These are phyloP conservation scores for Megaceryle maxima DNA, from an alignment of 2,113 vertebrate genomes.

Conservation along the genomic window DNA sequence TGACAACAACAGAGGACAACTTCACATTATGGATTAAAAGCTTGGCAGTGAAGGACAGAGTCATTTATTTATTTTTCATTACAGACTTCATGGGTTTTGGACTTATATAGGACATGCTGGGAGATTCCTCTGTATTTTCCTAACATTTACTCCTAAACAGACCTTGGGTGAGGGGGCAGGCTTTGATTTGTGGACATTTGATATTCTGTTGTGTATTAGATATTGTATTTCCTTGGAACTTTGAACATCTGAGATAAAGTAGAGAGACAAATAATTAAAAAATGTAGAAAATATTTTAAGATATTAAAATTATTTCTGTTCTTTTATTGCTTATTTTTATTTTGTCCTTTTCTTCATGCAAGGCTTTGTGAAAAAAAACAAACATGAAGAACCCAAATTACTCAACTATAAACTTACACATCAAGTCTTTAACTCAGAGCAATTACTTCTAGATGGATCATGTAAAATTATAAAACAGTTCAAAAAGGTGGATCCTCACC, in stretches of 20 bases:
- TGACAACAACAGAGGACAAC: constrained; percentile 27
- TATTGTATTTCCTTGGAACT: background rate
- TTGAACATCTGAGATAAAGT: background rate
- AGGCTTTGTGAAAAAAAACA: background rate
- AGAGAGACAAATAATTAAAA: background rate
- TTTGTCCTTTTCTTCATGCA: background rate
- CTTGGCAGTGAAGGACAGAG: constrained; percentile 41
- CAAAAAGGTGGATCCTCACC: background rate
- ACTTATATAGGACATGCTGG: background rate
- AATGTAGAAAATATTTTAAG: background rate
- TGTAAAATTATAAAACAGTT: background rate
- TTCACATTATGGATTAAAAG: constrained; percentile 8
- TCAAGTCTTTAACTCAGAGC: background rate
- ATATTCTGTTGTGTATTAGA: background rate
- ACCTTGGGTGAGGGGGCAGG: background rate
- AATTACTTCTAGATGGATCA: background rate
- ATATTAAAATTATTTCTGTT: background rate
- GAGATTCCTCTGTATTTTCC: constrained; percentile 18
- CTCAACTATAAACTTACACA: background rate
- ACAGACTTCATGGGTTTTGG: background rate
- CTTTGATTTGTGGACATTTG: constrained; percentile 31
- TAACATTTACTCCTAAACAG: background rate
- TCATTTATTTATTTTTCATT: constrained; percentile 50
- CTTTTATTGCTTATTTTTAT: background rate
- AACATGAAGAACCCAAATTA: background rate